phyloP scores from a whole-genome alignment of 92 coral and sea anemone genomes.

The Epizoanthus illoricatus region DNA sequence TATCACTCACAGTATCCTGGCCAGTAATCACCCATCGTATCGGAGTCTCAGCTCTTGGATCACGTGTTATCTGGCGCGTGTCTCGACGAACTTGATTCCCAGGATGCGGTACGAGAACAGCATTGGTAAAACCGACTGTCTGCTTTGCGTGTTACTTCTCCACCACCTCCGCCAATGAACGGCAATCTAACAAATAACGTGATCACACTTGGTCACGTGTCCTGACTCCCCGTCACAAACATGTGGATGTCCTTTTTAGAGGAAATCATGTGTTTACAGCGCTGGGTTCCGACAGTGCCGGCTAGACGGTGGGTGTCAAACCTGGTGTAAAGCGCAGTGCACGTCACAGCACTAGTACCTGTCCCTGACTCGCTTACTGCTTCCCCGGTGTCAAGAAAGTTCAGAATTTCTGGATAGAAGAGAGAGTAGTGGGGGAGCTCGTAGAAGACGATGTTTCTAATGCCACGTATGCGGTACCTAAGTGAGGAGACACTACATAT shows the following conservation, averaged over 20 bases:
- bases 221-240: slow-evolving; percentile 80
- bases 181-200: background rate
- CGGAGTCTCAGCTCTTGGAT: no score
- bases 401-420: slow-evolving; percentile 90
- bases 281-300: slow-evolving; percentile 75
- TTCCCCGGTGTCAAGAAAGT: slow-evolving; percentile 68
- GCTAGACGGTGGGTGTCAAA: slow-evolving; percentile 73
- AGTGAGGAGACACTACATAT: background rate
- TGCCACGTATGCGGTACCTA: slow-evolving; percentile 93
- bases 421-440: slow-evolving; percentile 89
- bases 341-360: slow-evolving; percentile 61
- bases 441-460: slow-evolving; percentile 89
- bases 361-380: slow-evolving; percentile 38
- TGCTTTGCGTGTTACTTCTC: no score
- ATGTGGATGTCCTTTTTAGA: slow-evolving; percentile 82
- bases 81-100: no score
- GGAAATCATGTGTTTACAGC: slow-evolving; percentile 86
- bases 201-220: slow-evolving; percentile 19
- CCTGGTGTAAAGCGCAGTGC: slow-evolving; percentile 76
- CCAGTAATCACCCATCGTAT: no score
- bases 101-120: no score
- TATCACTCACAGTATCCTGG: no score
- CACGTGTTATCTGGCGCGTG: no score
- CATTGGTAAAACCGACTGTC: no score
- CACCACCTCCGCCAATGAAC: no score